Evolutionary conservation across 2,113 vertebrate genomes (phyloP).

Genomic region (Pteruthius melanotis): DNA sequence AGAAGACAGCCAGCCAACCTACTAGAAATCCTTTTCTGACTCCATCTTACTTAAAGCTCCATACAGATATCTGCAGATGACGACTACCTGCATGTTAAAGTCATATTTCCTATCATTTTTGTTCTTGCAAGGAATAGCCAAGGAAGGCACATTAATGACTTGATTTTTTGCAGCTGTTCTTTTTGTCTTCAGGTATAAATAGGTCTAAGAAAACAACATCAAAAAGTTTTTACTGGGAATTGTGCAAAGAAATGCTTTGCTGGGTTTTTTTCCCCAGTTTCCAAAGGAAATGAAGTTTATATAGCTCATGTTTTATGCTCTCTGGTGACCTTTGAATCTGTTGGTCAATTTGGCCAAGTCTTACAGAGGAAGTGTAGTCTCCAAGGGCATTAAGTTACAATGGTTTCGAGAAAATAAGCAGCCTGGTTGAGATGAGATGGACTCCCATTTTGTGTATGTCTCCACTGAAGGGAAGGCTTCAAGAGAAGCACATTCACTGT

Average conservation of each 20-base stretch:
- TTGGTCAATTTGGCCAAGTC: constrained; percentile 1
- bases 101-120: constrained; percentile 1
- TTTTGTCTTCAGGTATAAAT: constrained; percentile 39
- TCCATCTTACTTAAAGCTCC: not conserved
- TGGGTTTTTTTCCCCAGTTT: not conserved
- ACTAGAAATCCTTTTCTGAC: not conserved
- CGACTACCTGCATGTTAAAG: not conserved
- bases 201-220: constrained; percentile 28
- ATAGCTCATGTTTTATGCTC: not conserved
- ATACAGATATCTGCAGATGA: not conserved
- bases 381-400: not conserved
- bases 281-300: constrained; percentile 46
- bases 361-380: not conserved
- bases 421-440: not conserved
- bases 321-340: constrained; percentile 21
- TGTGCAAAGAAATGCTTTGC: constrained; percentile 34
- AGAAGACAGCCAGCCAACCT: not conserved
- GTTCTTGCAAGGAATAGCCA: not conserved
- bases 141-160: constrained; percentile 16
- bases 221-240: constrained; percentile 32
- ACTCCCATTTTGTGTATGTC: not conserved
- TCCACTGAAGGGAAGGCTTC: not conserved
- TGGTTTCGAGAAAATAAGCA: not conserved
- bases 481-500: not conserved
- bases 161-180: constrained; percentile 52